Conservation (phyloP, 1,140 invertebrate genomes). For the Halotydeus destructor region DNA sequence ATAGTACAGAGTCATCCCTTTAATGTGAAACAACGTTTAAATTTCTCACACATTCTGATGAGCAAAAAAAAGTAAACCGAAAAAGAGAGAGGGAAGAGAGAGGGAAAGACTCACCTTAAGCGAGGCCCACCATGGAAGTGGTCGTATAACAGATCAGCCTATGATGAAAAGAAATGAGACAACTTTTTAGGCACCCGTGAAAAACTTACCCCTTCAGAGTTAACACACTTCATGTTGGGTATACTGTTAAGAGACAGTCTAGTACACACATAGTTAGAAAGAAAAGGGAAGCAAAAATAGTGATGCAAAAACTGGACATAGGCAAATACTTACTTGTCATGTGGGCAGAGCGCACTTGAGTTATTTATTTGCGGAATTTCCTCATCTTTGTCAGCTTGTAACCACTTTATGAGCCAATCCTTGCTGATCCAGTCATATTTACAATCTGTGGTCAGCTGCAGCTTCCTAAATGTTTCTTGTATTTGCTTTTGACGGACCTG, state of each 20-base stretch:
- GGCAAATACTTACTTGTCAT: slow-evolving; percentile 6
- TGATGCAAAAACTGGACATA: not conserved
- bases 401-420: slow-evolving; percentile 11
- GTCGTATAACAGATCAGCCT: slow-evolving; percentile 26
- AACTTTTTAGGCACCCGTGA: not conserved
- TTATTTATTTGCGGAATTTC: slow-evolving; percentile 17
- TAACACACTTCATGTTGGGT: slow-evolving; percentile 2
- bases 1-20: too few relatives aligned
- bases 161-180: slow-evolving; percentile 1
- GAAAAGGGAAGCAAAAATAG: not conserved
- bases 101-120: slow-evolving; percentile 24
- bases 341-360: slow-evolving; percentile 11
- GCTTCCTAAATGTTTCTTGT: slow-evolving; percentile 2
- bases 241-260: not conserved
- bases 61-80: too few relatives aligned
- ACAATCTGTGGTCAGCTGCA: not conserved
- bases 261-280: not conserved
- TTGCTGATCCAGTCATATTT: slow-evolving; percentile 11
- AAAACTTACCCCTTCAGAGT: slow-evolving; percentile 5
- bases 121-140: slow-evolving; percentile 28
- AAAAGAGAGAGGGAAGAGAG: too few relatives aligned
- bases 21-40: too few relatives aligned
- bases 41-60: too few relatives aligned
- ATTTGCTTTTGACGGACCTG: slow-evolving; percentile 20
- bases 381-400: slow-evolving; percentile 19